phyloP scores from a whole-genome alignment of 2,888 invertebrate species.

The Polymixis flavicincta region DNA sequence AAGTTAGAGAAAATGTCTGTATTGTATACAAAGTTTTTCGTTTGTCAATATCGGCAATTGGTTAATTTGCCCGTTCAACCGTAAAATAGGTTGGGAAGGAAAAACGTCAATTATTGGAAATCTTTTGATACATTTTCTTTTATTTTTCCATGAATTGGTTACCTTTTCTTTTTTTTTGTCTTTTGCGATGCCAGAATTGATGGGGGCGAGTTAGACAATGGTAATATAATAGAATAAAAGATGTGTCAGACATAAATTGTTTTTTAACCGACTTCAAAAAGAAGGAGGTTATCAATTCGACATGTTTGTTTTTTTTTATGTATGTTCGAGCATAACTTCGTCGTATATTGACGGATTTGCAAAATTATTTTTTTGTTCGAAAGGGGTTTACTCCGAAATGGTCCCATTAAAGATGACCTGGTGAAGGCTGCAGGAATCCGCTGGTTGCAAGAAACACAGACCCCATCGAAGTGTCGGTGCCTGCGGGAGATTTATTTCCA shows the following conservation, averaged over 20 bases:
- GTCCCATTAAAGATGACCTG: no score
- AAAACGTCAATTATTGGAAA: constrained; percentile 54
- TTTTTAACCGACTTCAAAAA: no score
- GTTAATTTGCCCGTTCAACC: constrained; percentile 60
- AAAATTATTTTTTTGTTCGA: no score
- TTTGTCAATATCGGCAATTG: constrained; percentile 63
- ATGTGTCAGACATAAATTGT: background rate
- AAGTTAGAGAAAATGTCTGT: constrained; percentile 58
- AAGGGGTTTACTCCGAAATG: no score
- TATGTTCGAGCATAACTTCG: no score
- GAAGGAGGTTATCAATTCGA: no score
- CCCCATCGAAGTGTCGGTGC: no score
- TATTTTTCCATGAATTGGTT: background rate
- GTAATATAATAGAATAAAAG: background rate
- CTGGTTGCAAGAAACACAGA: no score
- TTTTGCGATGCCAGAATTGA: background rate
- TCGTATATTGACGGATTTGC: no score
- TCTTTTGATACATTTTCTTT: constrained; percentile 42
- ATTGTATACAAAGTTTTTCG: constrained; percentile 61
- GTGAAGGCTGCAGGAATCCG: no score
- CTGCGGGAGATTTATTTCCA: no score
- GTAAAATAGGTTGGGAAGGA: constrained; percentile 52
- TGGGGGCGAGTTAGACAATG: background rate
- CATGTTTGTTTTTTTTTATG: no score
- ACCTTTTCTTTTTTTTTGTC: background rate